phyloP scores from a whole-genome alignment of 2,888 invertebrate species.

The Tachina grossa region DNA sequence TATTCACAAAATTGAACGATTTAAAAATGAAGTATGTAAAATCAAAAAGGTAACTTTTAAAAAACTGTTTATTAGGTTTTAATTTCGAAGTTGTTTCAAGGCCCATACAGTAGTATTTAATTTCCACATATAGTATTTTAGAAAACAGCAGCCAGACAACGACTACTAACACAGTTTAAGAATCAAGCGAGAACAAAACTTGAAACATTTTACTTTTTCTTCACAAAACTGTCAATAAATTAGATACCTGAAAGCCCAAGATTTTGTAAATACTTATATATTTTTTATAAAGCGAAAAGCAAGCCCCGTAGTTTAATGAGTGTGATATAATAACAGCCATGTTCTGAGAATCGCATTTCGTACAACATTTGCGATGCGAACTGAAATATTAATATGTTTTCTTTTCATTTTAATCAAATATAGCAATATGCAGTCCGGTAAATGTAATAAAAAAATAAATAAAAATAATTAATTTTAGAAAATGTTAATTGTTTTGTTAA shows the following conservation, averaged over 20 bases:
- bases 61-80: background rate
- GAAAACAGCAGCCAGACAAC: constrained; percentile 38
- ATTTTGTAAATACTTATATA: background rate
- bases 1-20: background rate
- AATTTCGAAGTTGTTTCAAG: background rate
- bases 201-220: background rate
- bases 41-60: background rate
- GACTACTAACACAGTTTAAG: constrained; percentile 25
- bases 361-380: too few relatives aligned
- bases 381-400: too few relatives aligned
- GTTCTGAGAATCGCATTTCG: too few relatives aligned
- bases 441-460: too few relatives aligned
- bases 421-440: too few relatives aligned
- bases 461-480: too few relatives aligned
- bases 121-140: constrained; percentile 11
- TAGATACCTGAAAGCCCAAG: constrained; percentile 8
- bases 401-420: too few relatives aligned
- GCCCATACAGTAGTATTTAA: background rate
- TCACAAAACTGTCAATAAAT: background rate
- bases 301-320: constrained; percentile 55
- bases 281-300: constrained; percentile 9
- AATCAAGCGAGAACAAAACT: constrained; percentile 27
- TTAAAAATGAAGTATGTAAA: background rate
- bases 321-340: constrained; percentile 7
- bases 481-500: too few relatives aligned